A percentile compares a stretch with the other conserved stretches of the same genome.
Evolutionary conservation across 2,888 invertebrate genomes (phyloP).

Genomic region (Sarcophaga rosellei): DNA sequence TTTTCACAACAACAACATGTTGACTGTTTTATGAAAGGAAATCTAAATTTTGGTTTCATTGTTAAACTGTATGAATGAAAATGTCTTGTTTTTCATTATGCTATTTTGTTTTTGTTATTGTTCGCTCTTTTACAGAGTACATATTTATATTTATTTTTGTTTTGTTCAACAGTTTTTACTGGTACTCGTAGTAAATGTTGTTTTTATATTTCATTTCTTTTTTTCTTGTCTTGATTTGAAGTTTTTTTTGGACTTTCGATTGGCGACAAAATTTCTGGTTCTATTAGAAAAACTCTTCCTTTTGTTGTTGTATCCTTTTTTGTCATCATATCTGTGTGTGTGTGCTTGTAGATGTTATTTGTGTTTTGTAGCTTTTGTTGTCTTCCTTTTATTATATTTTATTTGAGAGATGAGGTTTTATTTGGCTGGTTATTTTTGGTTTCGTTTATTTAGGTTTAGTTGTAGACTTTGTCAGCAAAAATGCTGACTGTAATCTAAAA

Average conservation of each 20-base stretch:
- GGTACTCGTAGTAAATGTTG: not conserved
- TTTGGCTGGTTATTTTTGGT: conserved; percentile 5
- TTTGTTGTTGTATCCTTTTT: conserved; percentile 19
- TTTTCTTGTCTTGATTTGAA: conserved; percentile 14
- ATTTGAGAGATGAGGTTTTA: not conserved
- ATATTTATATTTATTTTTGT: conserved; percentile 3
- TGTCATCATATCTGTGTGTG: not conserved
- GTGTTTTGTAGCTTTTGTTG: not conserved
- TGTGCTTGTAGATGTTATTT: conserved; percentile 1
- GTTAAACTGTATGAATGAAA: conserved; percentile 51
- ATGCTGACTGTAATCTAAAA: conserved; percentile 10
- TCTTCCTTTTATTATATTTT: conserved; percentile 13
- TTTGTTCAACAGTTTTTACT: not conserved
- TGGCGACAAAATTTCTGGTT: conserved; percentile 38
- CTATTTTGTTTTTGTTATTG: not conserved
- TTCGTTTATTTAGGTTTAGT: not conserved
- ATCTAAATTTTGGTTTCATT: conserved; percentile 29
- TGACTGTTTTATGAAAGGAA: conserved; percentile 5
- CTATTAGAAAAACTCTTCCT: not conserved
- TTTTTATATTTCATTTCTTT: not conserved
- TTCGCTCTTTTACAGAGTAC: not conserved
- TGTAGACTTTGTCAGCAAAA: conserved; percentile 27
- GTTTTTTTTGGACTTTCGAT: not conserved
- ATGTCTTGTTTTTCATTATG: not conserved
- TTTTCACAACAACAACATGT: conserved; percentile 11